Evolutionary conservation across 2,888 invertebrate genomes (phyloP).

Genomic region (Phaedon cochleariae): DNA sequence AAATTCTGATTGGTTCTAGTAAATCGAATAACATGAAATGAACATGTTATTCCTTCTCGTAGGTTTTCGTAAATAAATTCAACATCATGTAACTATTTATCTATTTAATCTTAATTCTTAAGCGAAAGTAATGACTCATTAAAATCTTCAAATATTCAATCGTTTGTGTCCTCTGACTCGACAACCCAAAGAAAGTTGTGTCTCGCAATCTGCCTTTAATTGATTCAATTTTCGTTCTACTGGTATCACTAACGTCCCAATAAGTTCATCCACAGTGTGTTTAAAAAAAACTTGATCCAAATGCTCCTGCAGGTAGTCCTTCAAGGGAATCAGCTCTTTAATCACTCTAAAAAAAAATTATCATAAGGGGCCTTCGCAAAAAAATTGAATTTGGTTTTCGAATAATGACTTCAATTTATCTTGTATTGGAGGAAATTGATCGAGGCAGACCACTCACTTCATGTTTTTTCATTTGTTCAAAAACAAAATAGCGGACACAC

Average conservation of each 20-base stretch:
- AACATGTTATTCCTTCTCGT: too few relatives aligned
- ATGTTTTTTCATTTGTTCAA: too few relatives aligned
- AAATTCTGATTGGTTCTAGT: too few relatives aligned
- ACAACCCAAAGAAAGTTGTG: conserved; percentile 63
- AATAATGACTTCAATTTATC: too few relatives aligned
- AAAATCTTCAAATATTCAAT: conserved; percentile 3
- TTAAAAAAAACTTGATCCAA: conserved; percentile 67
- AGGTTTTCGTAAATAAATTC: too few relatives aligned
- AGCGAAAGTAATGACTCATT: background rate
- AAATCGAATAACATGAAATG: too few relatives aligned
- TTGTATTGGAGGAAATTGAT: too few relatives aligned
- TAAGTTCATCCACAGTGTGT: conserved; percentile 70
- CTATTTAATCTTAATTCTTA: background rate
- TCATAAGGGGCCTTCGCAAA: too few relatives aligned
- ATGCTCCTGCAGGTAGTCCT: conserved; percentile 64
- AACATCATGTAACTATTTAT: too few relatives aligned
- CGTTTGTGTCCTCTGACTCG: conserved; percentile 57
- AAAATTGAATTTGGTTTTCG: too few relatives aligned
- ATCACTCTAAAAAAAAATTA: conserved; percentile 60
- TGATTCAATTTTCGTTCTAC: conserved; percentile 64
- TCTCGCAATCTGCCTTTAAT: conserved; percentile 65
- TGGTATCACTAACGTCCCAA: conserved; percentile 67
- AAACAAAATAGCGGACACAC: too few relatives aligned
- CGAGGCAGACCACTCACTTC: too few relatives aligned
- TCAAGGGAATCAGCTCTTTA: conserved; percentile 65